Evolutionary conservation across 2,888 invertebrate species (phyloP).

Genomic region (Halictus ligatus): DNA sequence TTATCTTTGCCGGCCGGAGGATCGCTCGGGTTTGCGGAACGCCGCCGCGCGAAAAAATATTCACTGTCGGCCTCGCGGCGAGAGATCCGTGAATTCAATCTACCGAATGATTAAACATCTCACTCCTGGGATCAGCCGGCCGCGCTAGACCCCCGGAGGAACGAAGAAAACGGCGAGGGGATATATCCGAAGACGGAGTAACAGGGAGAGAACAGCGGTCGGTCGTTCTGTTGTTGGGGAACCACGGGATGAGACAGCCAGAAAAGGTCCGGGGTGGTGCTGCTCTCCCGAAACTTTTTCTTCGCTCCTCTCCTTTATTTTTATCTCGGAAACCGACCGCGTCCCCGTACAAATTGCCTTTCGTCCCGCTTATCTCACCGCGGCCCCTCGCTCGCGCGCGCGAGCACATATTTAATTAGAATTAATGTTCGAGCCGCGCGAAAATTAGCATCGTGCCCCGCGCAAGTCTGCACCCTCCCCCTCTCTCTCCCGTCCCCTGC

Average conservation of each 20-base stretch:
- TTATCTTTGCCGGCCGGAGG: background rate
- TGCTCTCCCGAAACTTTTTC: constrained; percentile 64
- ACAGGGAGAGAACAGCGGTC: constrained; percentile 5
- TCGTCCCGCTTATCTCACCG: constrained; percentile 74
- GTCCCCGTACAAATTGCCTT: constrained; percentile 77
- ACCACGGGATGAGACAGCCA: constrained; percentile 48
- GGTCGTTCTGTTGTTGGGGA: background rate
- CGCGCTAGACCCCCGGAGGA: background rate
- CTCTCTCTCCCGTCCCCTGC: background rate
- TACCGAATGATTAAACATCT: constrained; percentile 80
- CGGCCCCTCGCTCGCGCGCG: constrained; percentile 61
- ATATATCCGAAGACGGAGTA: background rate
- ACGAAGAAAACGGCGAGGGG: background rate
- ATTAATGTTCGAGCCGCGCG: constrained; percentile 76
- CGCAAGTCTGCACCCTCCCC: constrained; percentile 25
- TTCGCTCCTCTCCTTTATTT: constrained; percentile 60
- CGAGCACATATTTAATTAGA: constrained; percentile 76
- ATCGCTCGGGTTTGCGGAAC: constrained; percentile 59
- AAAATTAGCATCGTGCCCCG: constrained; percentile 74
- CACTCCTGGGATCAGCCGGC: constrained; percentile 64
- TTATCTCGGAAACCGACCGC: constrained; percentile 72
- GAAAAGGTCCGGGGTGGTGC: constrained; percentile 56
- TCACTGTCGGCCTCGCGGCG: constrained; percentile 66
- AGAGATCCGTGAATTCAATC: constrained; percentile 76
- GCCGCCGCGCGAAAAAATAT: constrained; percentile 76